These are phyloP conservation scores for Cataglyphis altisquamis DNA, from an alignment of 2,888 invertebrate genomes.

Conservation along the genomic window DNA sequence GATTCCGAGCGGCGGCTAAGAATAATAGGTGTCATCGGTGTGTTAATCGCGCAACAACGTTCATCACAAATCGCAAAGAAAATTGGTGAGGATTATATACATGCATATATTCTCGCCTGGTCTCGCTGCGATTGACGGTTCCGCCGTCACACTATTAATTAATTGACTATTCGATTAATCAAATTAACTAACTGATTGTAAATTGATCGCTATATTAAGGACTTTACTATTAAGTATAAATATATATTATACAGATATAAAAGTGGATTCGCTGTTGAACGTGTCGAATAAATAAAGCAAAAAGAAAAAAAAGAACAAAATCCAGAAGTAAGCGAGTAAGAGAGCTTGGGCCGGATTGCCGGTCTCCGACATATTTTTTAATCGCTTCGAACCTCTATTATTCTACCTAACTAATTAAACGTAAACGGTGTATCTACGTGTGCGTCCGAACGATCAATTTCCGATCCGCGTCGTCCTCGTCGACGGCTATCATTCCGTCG, in stretches of 20 bases:
- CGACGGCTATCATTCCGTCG: constrained; percentile 10
- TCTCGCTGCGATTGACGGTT: constrained; percentile 49
- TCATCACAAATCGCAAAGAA: constrained; percentile 76
- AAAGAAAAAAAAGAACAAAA: constrained; percentile 57
- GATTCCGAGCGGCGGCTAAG: constrained; percentile 74
- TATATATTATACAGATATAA: constrained; percentile 78
- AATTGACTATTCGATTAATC: constrained; percentile 79
- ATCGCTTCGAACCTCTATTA: constrained; percentile 81
- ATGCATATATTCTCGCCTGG: constrained; percentile 51
- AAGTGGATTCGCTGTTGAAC: constrained; percentile 78
- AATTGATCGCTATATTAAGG: constrained; percentile 74
- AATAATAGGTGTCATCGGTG: constrained; percentile 83
- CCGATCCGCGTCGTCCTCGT: constrained; percentile 43
- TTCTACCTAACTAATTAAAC: constrained; percentile 77
- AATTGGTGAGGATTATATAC: constrained; percentile 56
- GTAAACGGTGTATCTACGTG: constrained; percentile 73
- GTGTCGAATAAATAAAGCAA: constrained; percentile 66
- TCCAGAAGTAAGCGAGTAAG: constrained; percentile 80
- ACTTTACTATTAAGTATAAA: constrained; percentile 76
- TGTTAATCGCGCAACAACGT: constrained; percentile 77
- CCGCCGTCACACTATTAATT: constrained; percentile 76
- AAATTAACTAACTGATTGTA: constrained; percentile 76
- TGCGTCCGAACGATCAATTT: constrained; percentile 68
- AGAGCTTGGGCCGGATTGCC: constrained; percentile 80
- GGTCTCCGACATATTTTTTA: constrained; percentile 84